Percentiles rank a stretch among this genome's conserved stretches.
Conservation (phyloP, 2,888 invertebrate genomes). For the Conistra vaccinii region DNA sequence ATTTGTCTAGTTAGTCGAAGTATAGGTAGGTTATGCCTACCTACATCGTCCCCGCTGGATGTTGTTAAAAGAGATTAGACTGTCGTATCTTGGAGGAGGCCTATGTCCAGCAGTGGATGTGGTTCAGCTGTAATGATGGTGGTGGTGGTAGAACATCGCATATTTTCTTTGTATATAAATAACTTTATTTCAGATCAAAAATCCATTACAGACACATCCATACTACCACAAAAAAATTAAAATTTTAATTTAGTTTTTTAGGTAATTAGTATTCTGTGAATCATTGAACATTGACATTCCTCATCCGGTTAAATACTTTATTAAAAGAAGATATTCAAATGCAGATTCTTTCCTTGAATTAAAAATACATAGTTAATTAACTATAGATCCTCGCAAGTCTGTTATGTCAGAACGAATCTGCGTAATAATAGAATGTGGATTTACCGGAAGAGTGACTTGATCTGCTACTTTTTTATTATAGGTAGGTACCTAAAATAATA, state of each 20-base stretch:
- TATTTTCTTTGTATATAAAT: not conserved
- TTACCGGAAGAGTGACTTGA: conserved; percentile 28
- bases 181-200: not conserved
- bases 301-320: not conserved
- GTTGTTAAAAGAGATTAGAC: not conserved
- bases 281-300: not conserved
- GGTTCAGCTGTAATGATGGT: not conserved
- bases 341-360: conserved; percentile 12
- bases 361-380: conserved; percentile 27
- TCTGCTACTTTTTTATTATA: conserved; percentile 13
- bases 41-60: not conserved
- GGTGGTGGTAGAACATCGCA: not conserved
- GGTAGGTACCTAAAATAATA: not conserved
- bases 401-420: conserved; percentile 22
- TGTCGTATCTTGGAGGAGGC: not conserved
- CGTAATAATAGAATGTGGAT: conserved; percentile 36
- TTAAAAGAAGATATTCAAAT: not conserved
- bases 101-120: not conserved
- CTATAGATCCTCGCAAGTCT: conserved; percentile 1
- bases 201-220: not conserved
- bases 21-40: no score
- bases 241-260: no score
- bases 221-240: not conserved
- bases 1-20: not conserved
- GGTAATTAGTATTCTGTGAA: no score